These are phyloP conservation scores for Melospiza georgiana DNA, from an alignment of 2,113 vertebrate genomes.

Conservation along the genomic window DNA sequence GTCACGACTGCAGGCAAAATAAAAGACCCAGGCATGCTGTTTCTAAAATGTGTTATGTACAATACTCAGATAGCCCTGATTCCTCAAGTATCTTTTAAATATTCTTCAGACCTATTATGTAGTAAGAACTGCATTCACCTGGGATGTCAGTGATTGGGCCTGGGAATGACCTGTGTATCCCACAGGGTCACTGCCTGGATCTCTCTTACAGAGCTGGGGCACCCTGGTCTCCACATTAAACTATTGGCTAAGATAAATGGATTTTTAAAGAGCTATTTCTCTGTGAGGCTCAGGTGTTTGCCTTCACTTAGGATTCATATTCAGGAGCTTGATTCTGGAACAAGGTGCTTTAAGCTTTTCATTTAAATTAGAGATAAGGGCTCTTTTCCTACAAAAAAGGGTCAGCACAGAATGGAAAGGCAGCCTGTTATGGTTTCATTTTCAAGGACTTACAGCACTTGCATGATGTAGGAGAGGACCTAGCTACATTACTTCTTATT, in stretches of 20 bases:
- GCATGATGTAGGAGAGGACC: neutral
- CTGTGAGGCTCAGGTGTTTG: neutral
- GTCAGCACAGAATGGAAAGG: neutral
- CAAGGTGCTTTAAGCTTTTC: neutral
- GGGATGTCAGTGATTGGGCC: neutral
- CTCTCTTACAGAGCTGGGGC: neutral
- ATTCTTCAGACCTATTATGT: neutral
- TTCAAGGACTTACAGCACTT: neutral
- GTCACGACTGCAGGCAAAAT: neutral
- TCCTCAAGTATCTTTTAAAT: neutral
- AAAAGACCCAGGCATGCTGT: neutral
- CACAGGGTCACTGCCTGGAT: accelerated
- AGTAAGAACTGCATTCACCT: neutral
- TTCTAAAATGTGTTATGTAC: neutral
- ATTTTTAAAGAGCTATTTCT: neutral
- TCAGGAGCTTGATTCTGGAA: neutral
- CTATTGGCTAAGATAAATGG: neutral
- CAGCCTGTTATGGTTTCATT: neutral
- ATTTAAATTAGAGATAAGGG: neutral
- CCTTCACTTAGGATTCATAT: neutral
- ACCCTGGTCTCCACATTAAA: neutral
- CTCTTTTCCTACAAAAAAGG: neutral
- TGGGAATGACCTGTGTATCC: neutral
- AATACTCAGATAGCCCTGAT: neutral
- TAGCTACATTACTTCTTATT: neutral